phyloP scores from a whole-genome alignment of 2,888 invertebrate species.

The Drosophila helvetica region DNA sequence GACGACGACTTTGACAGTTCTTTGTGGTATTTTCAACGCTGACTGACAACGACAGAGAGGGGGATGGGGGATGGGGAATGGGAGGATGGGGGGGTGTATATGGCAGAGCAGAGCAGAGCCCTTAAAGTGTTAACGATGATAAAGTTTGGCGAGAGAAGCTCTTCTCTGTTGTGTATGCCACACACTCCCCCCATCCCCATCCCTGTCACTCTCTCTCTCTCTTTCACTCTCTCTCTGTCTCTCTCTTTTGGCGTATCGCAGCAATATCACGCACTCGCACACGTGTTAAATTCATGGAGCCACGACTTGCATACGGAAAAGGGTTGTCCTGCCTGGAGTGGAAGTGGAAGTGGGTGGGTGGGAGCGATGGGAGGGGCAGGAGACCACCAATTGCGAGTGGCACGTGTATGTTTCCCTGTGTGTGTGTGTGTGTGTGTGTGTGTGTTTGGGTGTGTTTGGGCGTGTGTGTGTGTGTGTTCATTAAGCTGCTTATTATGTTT shows the following conservation, averaged over 20 bases:
- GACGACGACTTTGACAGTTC: conserved; percentile 73
- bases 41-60: conserved; percentile 23
- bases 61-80: not conserved
- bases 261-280: conserved; percentile 37
- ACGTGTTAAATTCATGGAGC: conserved; percentile 68
- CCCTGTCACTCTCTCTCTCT: not conserved
- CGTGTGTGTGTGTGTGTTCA: conserved; percentile 53
- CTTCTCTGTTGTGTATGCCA: conserved; percentile 3
- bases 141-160: conserved; percentile 47
- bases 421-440: conserved; percentile 31
- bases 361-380: not conserved
- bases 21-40: conserved; percentile 65
- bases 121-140: conserved; percentile 65
- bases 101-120: conserved; percentile 25
- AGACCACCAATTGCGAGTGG: conserved; percentile 51
- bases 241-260: not conserved
- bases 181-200: no score
- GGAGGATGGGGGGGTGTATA: conserved; percentile 5
- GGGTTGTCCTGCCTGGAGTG: conserved; percentile 49
- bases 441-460: conserved; percentile 26
- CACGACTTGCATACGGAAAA: conserved; percentile 62
- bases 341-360: not conserved
- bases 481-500: conserved; percentile 79
- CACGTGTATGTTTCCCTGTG: conserved; percentile 41
- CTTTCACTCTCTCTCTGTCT: not conserved